Percentiles rank a stretch among this genome's conserved stretches.
phyloP scores from a whole-genome alignment of 2,888 invertebrate species.

The Drosophila tanythrix region DNA sequence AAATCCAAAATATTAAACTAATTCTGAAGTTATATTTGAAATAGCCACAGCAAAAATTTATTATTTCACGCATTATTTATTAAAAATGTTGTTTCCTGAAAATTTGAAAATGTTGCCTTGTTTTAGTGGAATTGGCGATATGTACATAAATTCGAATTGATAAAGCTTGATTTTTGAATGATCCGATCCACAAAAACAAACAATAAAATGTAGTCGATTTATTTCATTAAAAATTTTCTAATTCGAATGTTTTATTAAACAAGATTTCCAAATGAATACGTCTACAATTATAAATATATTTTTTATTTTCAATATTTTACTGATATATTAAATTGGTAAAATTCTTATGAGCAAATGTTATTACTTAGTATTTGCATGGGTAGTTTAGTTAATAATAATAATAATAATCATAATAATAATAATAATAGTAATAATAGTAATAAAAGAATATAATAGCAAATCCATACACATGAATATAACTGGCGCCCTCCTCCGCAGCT shows the following conservation, averaged over 20 bases:
- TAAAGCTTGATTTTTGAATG: not conserved
- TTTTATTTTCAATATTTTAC: conserved; percentile 62
- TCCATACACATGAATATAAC: conserved; percentile 39
- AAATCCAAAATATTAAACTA: not conserved
- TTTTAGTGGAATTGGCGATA: not conserved
- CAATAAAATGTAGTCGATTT: not conserved
- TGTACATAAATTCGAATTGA: conserved; percentile 2
- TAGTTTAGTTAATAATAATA: conserved; percentile 59
- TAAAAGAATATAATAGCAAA: conserved; percentile 67
- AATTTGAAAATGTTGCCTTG: not conserved
- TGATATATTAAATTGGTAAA: conserved; percentile 74
- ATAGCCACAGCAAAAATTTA: not conserved
- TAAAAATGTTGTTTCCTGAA: not conserved
- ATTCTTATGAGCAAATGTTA: conserved; percentile 67
- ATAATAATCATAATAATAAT: conserved; percentile 43
- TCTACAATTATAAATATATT: conserved; percentile 71
- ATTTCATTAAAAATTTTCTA: conserved; percentile 69
- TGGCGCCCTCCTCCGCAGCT: conserved; percentile 19
- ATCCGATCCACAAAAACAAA: conserved; percentile 12
- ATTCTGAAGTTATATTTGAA: not conserved
- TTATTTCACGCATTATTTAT: not conserved
- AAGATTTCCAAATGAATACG: conserved; percentile 66
- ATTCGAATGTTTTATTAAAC: conserved; percentile 69
- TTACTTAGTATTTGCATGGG: conserved; percentile 43
- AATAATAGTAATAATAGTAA: conserved; percentile 58